phyloP scores from a whole-genome alignment of 2,888 invertebrate genomes.

The Catocala nupta region DNA sequence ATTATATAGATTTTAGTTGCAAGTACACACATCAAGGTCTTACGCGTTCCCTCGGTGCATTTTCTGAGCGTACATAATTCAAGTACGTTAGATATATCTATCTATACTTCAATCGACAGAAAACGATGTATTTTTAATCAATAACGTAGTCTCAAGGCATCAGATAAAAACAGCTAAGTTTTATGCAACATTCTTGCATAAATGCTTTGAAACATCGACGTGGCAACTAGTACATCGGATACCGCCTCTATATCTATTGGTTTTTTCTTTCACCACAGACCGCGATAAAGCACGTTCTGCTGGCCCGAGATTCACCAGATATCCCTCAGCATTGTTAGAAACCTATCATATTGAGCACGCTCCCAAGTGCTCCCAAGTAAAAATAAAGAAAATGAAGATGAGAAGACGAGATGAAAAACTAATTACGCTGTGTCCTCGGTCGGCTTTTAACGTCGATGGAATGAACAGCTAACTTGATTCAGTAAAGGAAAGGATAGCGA shows the following conservation, averaged over 20 bases:
- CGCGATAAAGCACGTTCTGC: slow-evolving; percentile 44
- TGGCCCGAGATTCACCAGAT: slow-evolving; percentile 26
- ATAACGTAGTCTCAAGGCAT: neutral
- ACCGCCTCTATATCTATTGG: slow-evolving; percentile 11
- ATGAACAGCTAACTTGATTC: neutral
- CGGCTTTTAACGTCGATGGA: neutral
- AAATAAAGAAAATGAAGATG: slow-evolving; percentile 9
- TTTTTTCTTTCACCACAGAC: slow-evolving; percentile 19
- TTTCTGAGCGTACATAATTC: too few species aligned
- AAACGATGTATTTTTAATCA: too few species aligned
- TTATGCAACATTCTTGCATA: neutral
- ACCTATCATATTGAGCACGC: slow-evolving; percentile 33
- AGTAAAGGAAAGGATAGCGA: neutral
- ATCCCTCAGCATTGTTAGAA: slow-evolving; percentile 29
- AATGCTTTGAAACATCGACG: neutral
- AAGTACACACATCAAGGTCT: too few species aligned
- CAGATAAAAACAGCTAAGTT: neutral
- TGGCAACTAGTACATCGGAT: neutral
- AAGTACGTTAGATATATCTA: too few species aligned
- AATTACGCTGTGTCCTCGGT: neutral
- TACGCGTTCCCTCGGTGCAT: too few species aligned
- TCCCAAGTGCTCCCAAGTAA: slow-evolving; percentile 16
- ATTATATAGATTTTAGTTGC: too few species aligned
- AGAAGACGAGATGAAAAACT: neutral
- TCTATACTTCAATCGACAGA: too few species aligned